These are phyloP conservation scores for Lepisosteus oculatus DNA, from an alignment of 2,113 vertebrate genomes.

Conservation along the genomic window DNA sequence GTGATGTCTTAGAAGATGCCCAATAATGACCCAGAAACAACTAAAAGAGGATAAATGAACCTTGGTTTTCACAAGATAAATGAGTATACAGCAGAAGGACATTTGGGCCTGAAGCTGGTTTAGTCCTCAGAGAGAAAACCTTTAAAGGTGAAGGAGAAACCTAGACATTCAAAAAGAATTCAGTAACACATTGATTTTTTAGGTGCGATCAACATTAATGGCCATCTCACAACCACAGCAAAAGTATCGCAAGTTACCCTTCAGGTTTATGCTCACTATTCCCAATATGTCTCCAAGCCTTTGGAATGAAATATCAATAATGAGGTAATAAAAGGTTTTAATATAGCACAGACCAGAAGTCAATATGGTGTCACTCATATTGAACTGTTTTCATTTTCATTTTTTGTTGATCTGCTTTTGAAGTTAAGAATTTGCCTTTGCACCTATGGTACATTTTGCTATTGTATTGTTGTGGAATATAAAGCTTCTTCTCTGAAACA, in stretches of 20 bases:
- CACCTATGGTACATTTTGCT: no score
- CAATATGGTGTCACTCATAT: no score
- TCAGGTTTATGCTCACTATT: background rate
- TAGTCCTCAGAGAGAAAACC: background rate
- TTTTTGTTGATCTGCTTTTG: no score
- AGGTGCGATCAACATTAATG: background rate
- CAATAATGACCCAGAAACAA: conserved; percentile 6
- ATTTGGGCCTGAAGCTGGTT: background rate
- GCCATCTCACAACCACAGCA: background rate
- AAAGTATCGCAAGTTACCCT: background rate
- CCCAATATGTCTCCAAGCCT: no score
- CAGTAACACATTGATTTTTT: background rate
- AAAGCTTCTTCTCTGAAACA: no score
- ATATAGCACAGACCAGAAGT: no score
- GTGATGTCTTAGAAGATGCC: background rate
- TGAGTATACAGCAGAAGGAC: background rate
- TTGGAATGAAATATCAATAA: no score
- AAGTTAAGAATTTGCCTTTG: no score
- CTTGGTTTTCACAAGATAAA: background rate
- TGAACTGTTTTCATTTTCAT: no score
- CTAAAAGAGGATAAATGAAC: conserved; percentile 12
- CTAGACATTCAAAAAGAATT: background rate
- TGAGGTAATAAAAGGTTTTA: no score
- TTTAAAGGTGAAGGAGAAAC: conserved; percentile 7
- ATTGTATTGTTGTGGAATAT: no score